Base-by-base conservation (phyloP, 37 sponge, comb jelly and placozoan genomes). In the Eunapius fragilis region DNA sequence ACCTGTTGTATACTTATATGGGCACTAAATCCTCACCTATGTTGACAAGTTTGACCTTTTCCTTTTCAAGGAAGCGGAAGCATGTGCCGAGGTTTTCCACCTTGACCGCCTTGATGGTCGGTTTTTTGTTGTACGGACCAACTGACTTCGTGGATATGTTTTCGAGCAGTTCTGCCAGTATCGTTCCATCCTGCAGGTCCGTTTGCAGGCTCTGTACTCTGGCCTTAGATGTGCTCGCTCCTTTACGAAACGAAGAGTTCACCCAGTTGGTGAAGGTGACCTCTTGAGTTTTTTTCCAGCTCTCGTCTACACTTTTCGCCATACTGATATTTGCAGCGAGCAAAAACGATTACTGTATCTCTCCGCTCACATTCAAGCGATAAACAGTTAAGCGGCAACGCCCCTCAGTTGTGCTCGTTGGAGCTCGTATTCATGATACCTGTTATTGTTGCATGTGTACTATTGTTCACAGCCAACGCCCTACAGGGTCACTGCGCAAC, bases 201-300 rank as follows among this genome's bases (percentile, higher is more conserved):
- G 50, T 79, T 25, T 88, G 76, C 27, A 98, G 78, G 78, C 88
- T 88, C 6, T 82, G 70, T 2, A 98, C 80, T 41, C 41, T 41
- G 41, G 6, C 6, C 41, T 41, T 41, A 6, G 86, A 83, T 25
- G 77, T 79, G 37, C 89, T 90, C 24, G 71, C 34, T 25, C 87
- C 72, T 0, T 86, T 88, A 10, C 89, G 82, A 74, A 98, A 86
- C 36, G 89, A 77, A 83, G 86, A 92, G 89, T 98, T 98, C 68
- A 93, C 83, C 96, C 97, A 98, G 73, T 92, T 92, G 74, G 94
- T 95, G 80, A 98, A 95, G 35, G 99, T 98, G 25, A 70, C 83
- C 76, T 97, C 84, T 79, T 98, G 99, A 24, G 95, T 81, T 4
- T 85, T 34, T 71, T 95, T 93, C 99, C 99, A 98, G n/a, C 75